Percentiles rank a stretch among this genome's conserved stretches.
Conservation (phyloP, 1,140 invertebrate genomes). For the Drosophila mayri region DNA sequence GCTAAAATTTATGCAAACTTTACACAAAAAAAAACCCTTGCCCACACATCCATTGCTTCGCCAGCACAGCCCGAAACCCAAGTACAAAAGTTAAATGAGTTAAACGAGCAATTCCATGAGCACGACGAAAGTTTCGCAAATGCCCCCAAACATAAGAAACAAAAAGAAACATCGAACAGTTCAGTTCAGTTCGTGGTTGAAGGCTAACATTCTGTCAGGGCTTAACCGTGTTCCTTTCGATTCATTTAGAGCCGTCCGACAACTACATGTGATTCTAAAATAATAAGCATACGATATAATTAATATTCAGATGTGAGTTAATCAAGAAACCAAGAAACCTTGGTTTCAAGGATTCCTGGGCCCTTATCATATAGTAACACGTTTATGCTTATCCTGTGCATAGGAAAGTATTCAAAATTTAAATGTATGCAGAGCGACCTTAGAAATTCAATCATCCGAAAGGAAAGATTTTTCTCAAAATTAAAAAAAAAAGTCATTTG, state of each 20-base stretch:
- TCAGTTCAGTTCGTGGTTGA: conserved; percentile 9
- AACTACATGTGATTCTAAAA: neutral
- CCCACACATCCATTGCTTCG: conserved; percentile 20
- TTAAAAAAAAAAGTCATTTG: conserved; percentile 41
- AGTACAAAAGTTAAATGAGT: conserved; percentile 82
- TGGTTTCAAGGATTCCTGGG: too few species aligned
- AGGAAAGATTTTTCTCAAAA: too few species aligned
- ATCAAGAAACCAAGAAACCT: neutral
- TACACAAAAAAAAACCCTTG: conserved; percentile 53
- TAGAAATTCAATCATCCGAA: conserved; percentile 52
- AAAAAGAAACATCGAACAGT: conserved; percentile 28
- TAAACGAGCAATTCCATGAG: conserved; percentile 83
- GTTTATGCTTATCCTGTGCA: neutral
- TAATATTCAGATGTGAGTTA: neutral
- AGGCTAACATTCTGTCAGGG: conserved; percentile 7
- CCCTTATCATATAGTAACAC: too few species aligned
- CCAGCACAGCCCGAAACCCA: conserved; percentile 28
- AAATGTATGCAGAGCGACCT: neutral
- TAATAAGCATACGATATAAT: neutral
- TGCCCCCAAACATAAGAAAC: conserved; percentile 45
- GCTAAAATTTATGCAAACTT: conserved; percentile 81
- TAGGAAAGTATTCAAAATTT: neutral
- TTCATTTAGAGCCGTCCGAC: neutral
- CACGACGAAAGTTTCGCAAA: conserved; percentile 70
- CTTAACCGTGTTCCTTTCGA: neutral